phyloP scores from a whole-genome alignment of 2,113 vertebrate species.

The Mesocricetus auratus region DNA sequence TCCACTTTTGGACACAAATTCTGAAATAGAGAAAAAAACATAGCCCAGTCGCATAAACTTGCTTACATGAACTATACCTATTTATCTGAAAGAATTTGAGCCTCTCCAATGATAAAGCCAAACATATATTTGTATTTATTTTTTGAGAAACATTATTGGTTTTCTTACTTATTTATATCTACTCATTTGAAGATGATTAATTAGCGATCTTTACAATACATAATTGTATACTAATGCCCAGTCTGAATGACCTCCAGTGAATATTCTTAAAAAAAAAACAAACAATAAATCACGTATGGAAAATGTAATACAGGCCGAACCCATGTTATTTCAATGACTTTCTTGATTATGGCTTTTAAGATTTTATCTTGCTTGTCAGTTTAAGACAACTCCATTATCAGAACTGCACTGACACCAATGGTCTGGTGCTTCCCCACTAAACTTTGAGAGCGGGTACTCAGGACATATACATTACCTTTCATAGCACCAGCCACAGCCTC shows the following conservation, averaged over 20 bases:
- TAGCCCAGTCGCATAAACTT: not conserved
- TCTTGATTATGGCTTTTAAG: not conserved
- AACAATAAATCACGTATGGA: constrained; percentile 44
- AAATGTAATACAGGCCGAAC: not conserved
- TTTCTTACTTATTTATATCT: not conserved
- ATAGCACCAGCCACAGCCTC: accelerated
- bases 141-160: not conserved
- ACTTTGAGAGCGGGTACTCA: not conserved
- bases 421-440: not conserved
- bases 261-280: not conserved
- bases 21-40: not conserved
- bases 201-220: constrained; percentile 5
- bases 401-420: not conserved
- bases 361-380: not conserved
- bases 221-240: not conserved
- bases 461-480: too few relatives aligned
- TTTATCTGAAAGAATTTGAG: not conserved
- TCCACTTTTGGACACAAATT: not conserved
- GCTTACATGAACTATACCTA: not conserved
- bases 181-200: not conserved
- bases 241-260: constrained; percentile 52
- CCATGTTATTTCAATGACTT: constrained; percentile 26
- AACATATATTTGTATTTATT: not conserved
- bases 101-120: not conserved
- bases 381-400: constrained; percentile 10